A percentile compares a stretch with the other conserved stretches of the same genome.
Evolutionary conservation across 2,888 invertebrate species (phyloP).

Genomic region (Nycteola revayana): DNA sequence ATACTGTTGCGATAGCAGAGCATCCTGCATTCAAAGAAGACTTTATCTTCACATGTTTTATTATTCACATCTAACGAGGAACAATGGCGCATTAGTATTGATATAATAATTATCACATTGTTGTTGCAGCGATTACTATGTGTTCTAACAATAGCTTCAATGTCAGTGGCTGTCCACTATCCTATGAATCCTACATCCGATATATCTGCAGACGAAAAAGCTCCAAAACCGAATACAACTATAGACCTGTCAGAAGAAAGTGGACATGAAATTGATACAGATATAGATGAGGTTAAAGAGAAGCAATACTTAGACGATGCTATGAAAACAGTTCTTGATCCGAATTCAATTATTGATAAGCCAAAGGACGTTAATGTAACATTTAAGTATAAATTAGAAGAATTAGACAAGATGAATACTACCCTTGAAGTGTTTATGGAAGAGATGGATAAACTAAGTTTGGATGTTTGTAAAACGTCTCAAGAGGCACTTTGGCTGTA

Average conservation of each 20-base stretch:
- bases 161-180: conserved; percentile 52
- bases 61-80: conserved; percentile 11
- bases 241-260: conserved; percentile 64
- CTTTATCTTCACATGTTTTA: conserved; percentile 12
- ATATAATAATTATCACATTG: conserved; percentile 16
- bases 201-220: conserved; percentile 67
- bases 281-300: conserved; percentile 60
- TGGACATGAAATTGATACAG: conserved; percentile 63
- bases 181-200: conserved; percentile 63
- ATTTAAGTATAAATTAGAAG: conserved; percentile 57
- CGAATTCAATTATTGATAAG: conserved; percentile 49
- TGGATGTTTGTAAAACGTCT: conserved; percentile 69
- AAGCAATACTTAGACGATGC: conserved; percentile 69
- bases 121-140: conserved; percentile 51
- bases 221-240: conserved; percentile 53
- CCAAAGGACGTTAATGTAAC: conserved; percentile 49
- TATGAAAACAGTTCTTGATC: conserved; percentile 64
- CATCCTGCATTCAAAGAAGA: conserved; percentile 16
- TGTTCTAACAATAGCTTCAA: conserved; percentile 39
- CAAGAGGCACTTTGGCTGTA: conserved; percentile 71
- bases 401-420: conserved; percentile 54
- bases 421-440: conserved; percentile 64
- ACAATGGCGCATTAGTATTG: conserved; percentile 15
- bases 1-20: conserved; percentile 7
- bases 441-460: conserved; percentile 69